A percentile compares a stretch with the other conserved stretches of the same genome.
phyloP scores from a whole-genome alignment of 1,140 invertebrate species.

The Daktulosphaira vitifoliae region DNA sequence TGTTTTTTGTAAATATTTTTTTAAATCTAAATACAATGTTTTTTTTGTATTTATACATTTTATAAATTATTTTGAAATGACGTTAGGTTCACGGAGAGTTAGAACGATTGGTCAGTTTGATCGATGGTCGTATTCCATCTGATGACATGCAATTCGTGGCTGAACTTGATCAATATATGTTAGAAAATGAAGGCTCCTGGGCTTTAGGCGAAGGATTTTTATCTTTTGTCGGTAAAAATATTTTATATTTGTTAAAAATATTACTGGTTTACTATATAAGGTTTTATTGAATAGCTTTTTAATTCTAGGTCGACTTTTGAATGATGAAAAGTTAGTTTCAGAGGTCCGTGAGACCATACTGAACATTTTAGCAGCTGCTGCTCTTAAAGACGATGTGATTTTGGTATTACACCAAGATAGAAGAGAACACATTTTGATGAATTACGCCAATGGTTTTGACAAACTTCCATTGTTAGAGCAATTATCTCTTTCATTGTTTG shows the following conservation, averaged over 20 bases:
- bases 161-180: conserved; percentile 76
- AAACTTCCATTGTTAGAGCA: conserved; percentile 66
- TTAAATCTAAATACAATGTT: too few relatives aligned
- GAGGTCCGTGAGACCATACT: conserved; percentile 55
- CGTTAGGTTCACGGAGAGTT: conserved; percentile 57
- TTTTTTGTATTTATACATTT: too few relatives aligned
- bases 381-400: conserved; percentile 82
- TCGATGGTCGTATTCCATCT: conserved; percentile 56
- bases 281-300: background rate
- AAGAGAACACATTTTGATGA: conserved; percentile 79
- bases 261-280: background rate
- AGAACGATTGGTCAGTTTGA: conserved; percentile 51
- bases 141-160: conserved; percentile 63
- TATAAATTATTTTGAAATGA: too few relatives aligned
- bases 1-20: too few relatives aligned
- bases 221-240: conserved; percentile 64
- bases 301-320: conserved; percentile 54
- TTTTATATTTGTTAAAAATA: too few relatives aligned
- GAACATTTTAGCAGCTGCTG: conserved; percentile 62
- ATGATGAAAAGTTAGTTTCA: conserved; percentile 51
- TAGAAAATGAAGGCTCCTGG: conserved; percentile 83
- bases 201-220: conserved; percentile 81
- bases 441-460: conserved; percentile 77
- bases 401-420: conserved; percentile 82
- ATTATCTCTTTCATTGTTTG: conserved; percentile 67